phyloP scores from a whole-genome alignment of 2,888 invertebrate genomes.

The Amaurobius ferox region DNA sequence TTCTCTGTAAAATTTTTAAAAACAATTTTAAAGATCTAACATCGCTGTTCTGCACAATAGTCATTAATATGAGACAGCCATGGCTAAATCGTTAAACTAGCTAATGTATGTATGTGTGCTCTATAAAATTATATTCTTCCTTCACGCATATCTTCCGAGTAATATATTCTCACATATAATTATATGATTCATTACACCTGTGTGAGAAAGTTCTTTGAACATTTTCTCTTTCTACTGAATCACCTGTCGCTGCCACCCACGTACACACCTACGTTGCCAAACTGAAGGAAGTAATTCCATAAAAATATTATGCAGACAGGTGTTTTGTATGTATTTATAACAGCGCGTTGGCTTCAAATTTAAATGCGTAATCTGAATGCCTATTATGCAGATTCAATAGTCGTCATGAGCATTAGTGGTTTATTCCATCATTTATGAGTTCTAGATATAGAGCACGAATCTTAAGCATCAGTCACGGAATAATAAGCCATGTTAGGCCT shows the following conservation, averaged over 20 bases:
- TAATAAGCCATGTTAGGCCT: not conserved
- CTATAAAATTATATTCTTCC: too few species aligned
- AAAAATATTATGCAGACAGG: constrained; percentile 58
- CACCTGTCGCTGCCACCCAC: constrained; percentile 13
- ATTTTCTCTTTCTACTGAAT: not conserved
- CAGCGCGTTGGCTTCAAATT: constrained; percentile 21
- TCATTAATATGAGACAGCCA: too few species aligned
- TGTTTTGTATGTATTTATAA: constrained; percentile 33
- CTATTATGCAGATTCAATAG: constrained; percentile 33
- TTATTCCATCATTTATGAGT: not conserved
- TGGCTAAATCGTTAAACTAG: too few species aligned
- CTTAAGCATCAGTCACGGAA: not conserved
- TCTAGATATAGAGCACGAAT: not conserved
- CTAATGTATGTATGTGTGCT: too few species aligned
- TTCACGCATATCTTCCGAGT: too few species aligned
- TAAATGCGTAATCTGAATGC: constrained; percentile 58
- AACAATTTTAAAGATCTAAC: too few species aligned
- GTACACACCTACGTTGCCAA: constrained; percentile 23
- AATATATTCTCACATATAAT: not conserved
- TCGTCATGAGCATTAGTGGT: not conserved
- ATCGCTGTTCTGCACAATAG: too few species aligned
- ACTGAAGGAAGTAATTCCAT: not conserved
- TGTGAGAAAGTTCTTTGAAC: not conserved
- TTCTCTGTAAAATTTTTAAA: too few species aligned
- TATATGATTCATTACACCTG: not conserved